Evolutionary conservation across 2,113 vertebrate genomes (phyloP), one percentile per base, ranked within the genome.

Genomic region (Cardinalis cardinalis): DNA sequence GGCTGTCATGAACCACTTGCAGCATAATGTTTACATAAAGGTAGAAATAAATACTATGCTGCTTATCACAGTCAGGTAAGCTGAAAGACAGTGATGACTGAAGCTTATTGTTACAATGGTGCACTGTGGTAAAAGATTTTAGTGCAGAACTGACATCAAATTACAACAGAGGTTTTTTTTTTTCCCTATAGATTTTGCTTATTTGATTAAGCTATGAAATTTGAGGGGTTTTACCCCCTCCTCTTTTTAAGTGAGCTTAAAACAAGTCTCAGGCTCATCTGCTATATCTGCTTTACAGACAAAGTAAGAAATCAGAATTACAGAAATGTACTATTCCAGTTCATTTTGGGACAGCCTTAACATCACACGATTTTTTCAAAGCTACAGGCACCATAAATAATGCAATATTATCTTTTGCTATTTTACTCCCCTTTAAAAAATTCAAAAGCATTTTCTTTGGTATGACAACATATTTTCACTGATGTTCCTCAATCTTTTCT

Each of bases 11-110:
- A 95, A 81, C 65, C 55, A 87, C 86, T 90, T 58, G 88, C 80
- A 6, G 70, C 66, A 64, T 28, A 75, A 61, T 78, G 90, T 96
- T 96, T 93, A 94, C 70, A 90, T 81, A 88, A 84, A 90, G 83
- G 69, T 70, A 95, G 76, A 88, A 94, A 93, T 72, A 94, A 93
- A 88, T 69, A 84, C 77, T 43, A 38, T 24, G 53, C 61, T 44
- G 66, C 80, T 90, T 88, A 88, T 78, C 90, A 48, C 36, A 95
- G 48, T 28, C 79, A 90, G 55, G 20, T 81, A 92, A 88, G 38
- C 59, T 93, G 69, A 90, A 86, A 93, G 65, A 93, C 65, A 82
- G 81, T 15, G 70, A 92, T 84, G 88, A 82, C 77, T 82, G 72
- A 93, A 29, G 65, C 61, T 93, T 75, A 88, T 72, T 92, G 46